These are phyloP conservation scores for Equus przewalskii DNA, from an alignment of 2,113 vertebrate species.

Conservation along the genomic window DNA sequence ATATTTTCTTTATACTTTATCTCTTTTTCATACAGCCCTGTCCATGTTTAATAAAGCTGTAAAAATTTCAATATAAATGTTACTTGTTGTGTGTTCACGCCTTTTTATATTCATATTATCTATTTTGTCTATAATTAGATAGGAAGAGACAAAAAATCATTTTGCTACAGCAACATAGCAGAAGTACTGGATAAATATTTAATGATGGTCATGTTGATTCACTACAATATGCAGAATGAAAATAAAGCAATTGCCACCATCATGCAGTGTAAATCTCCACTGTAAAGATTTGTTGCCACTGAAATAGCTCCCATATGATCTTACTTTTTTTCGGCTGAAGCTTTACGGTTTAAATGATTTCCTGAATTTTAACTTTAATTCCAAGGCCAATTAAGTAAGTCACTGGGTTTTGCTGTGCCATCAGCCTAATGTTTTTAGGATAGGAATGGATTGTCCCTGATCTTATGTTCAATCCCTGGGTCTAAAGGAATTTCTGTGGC, in stretches of 20 bases:
- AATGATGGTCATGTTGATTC: conserved; percentile 68
- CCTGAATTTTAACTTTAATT: conserved; percentile 67
- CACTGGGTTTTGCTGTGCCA: conserved; percentile 5
- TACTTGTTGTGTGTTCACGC: conserved; percentile 7
- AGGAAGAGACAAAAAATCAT: conserved; percentile 58
- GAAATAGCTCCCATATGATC: background rate
- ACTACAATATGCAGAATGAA: conserved; percentile 39
- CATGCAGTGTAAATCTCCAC: conserved; percentile 11
- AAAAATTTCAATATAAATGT: conserved; percentile 53
- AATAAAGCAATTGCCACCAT: conserved; percentile 45
- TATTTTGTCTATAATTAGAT: conserved; percentile 76
- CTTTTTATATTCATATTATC: conserved; percentile 58
- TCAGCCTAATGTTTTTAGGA: conserved; percentile 26
- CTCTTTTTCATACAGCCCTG: conserved; percentile 31
- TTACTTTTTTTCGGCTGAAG: conserved; percentile 13
- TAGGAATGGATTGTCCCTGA: background rate
- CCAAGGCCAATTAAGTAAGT: background rate
- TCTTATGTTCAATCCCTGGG: background rate
- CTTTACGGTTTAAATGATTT: conserved; percentile 69
- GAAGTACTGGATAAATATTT: conserved; percentile 77
- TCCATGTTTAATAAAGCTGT: conserved; percentile 11
- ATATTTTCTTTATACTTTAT: background rate
- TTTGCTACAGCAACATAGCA: conserved; percentile 54
- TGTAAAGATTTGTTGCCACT: conserved; percentile 26
- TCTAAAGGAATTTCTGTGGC: conserved; percentile 38